Base-by-base conservation (phyloP, 2,113 vertebrate species). In the Pyrgilauda ruficollis region DNA sequence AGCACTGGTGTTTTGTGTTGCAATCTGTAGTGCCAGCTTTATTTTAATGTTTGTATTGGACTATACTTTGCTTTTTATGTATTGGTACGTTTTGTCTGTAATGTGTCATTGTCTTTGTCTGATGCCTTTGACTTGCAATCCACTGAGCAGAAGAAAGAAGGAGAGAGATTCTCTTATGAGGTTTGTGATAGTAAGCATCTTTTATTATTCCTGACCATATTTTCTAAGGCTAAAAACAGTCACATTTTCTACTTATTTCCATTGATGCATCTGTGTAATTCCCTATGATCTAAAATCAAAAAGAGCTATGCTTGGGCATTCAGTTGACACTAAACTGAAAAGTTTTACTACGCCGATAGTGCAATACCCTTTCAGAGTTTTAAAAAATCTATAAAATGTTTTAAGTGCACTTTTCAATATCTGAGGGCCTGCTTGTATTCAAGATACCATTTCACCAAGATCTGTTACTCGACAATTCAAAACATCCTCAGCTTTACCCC, bases 141-240 rank as follows among this genome's bases (percentile, higher is more conserved):
- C 97, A 98, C 97, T 98, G 98, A 98, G 96, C 98, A 99, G 98
- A 99, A 99, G 99, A 99, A 99, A 98, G 99, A 99, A 98, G 99
- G 98, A 98, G 98, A 98, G 98, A 99, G 99, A 98, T 99, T 99
- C 98, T 99, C 98, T 98, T 99, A 99, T 98, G 99, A 99, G 99
- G 99, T 99, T 99, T 99, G 99, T 99, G 94, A 97, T 97, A 96
- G 96, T 95, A 96, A 96, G 96, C 97, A 94, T 94, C 96, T 91
- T 89, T 89, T 78, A 88, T 87, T 94, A 84, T 86, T 84, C 89
- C 96, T 93, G 96, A 94, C 90, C 91, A 24, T 72, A 72, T 80
- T 93, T 78, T 78, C 64, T 64, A 59, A 89, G 76, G 66, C 46
- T 74, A 56, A 94, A 31, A 93, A 20, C 26, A 87, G 74, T 74